Percentiles rank a stretch among this genome's conserved stretches.
Evolutionary conservation across 2,113 vertebrate species (phyloP).

Genomic region (Catharus bicknelli): DNA sequence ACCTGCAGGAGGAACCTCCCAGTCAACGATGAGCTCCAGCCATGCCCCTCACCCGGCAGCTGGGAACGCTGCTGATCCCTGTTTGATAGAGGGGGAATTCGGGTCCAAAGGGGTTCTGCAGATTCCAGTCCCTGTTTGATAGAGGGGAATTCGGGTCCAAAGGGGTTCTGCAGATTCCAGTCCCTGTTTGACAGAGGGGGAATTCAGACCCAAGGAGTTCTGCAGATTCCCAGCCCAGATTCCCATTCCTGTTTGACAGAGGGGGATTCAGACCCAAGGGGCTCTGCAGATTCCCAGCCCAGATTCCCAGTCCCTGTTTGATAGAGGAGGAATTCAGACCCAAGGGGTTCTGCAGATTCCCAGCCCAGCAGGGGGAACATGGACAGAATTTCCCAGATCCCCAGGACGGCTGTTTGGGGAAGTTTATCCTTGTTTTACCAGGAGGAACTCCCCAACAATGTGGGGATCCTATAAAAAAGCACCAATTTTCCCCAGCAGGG

Average conservation of each 20-base stretch:
- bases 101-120: background rate
- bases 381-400: background rate
- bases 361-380: fast-evolving
- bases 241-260: too few relatives aligned
- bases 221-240: background rate
- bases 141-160: background rate
- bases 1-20: background rate
- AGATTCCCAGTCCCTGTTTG: background rate
- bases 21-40: background rate
- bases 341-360: background rate
- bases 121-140: background rate
- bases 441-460: background rate
- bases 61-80: background rate
- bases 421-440: background rate
- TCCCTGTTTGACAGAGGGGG: background rate
- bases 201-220: background rate
- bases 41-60: background rate
- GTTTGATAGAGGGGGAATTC: background rate
- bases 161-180: background rate
- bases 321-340: background rate
- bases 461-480: background rate
- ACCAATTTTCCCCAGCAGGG: background rate
- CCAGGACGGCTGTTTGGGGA: fast-evolving
- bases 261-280: too few relatives aligned
- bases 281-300: background rate